Conservation (phyloP, 2,888 invertebrate species). For the Leucania comma region DNA sequence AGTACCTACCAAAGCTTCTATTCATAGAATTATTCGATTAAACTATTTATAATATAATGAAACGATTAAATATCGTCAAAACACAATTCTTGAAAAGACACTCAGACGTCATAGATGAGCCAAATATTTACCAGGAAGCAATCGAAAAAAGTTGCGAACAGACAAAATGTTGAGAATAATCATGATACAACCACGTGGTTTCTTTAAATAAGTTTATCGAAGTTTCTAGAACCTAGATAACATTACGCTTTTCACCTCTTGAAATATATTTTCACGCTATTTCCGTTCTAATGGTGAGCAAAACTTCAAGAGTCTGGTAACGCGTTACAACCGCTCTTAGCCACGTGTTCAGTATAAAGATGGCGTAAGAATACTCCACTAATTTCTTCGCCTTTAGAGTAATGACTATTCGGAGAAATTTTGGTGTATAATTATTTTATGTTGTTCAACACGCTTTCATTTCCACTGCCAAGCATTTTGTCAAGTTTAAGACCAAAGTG, state of each 20-base stretch:
- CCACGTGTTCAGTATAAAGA: conserved; percentile 51
- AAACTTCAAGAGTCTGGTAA: conserved; percentile 45
- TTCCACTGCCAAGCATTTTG: conserved; percentile 58
- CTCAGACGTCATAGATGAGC: conserved; percentile 50
- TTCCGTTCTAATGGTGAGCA: conserved; percentile 45
- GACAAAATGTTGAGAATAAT: conserved; percentile 38
- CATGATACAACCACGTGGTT: conserved; percentile 51
- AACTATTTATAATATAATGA: conserved; percentile 28
- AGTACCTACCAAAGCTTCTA: conserved; percentile 10
- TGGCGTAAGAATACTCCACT: conserved; percentile 42
- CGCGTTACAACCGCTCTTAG: conserved; percentile 48
- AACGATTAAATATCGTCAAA: conserved; percentile 38
- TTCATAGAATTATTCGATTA: conserved; percentile 21
- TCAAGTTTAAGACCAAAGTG: conserved; percentile 57
- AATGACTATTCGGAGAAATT: conserved; percentile 55
- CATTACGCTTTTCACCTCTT: conserved; percentile 40
- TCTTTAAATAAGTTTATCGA: conserved; percentile 57
- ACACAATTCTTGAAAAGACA: conserved; percentile 41
- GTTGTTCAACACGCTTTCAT: conserved; percentile 56
- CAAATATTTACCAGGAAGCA: conserved; percentile 60
- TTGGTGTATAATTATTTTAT: conserved; percentile 49
- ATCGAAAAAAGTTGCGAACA: conserved; percentile 40
- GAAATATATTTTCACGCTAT: conserved; percentile 56
- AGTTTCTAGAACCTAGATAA: conserved; percentile 57
- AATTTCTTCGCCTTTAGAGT: conserved; percentile 47